A percentile compares a stretch with the other conserved stretches of the same genome.
Evolutionary conservation across 2,797 vertebrate genomes (phyloP).

Genomic region (Glossophaga mutica): DNA sequence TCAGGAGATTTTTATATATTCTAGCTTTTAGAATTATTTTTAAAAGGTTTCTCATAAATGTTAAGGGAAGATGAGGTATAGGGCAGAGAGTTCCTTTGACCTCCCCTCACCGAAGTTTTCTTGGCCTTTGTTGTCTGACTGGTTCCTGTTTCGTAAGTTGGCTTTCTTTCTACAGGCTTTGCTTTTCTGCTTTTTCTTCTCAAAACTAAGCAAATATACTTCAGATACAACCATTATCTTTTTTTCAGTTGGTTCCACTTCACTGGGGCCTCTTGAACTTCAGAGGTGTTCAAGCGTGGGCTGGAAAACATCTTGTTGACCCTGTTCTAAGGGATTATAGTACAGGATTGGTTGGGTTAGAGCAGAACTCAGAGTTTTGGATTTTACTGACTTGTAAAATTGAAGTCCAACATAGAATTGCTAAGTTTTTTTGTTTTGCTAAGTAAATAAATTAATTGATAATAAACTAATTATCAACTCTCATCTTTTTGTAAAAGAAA

Average conservation of each 20-base stretch:
- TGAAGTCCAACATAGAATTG: not conserved
- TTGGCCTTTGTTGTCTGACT: not conserved
- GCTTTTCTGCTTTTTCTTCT: not conserved
- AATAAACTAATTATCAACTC: not conserved
- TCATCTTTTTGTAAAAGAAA: constrained; percentile 25
- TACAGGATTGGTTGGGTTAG: not conserved
- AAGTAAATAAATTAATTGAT: not conserved
- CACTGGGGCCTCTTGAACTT: not conserved
- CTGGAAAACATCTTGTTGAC: not conserved
- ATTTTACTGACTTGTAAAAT: constrained; percentile 8
- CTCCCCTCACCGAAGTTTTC: not conserved
- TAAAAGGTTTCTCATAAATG: not conserved
- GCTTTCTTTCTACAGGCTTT: not conserved
- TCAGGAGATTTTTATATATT: not conserved
- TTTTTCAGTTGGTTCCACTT: not conserved
- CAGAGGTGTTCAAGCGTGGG: not conserved
- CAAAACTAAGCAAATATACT: not conserved
- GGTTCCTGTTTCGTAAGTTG: not conserved
- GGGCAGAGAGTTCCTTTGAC: not conserved
- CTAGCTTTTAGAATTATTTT: not conserved
- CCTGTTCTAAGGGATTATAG: not conserved
- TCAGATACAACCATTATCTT: not conserved
- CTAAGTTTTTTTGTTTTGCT: not conserved
- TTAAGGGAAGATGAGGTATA: not conserved
- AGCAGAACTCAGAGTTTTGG: not conserved